Conservation (phyloP, 1,140 invertebrate species). For the Parapsyche elsis region DNA sequence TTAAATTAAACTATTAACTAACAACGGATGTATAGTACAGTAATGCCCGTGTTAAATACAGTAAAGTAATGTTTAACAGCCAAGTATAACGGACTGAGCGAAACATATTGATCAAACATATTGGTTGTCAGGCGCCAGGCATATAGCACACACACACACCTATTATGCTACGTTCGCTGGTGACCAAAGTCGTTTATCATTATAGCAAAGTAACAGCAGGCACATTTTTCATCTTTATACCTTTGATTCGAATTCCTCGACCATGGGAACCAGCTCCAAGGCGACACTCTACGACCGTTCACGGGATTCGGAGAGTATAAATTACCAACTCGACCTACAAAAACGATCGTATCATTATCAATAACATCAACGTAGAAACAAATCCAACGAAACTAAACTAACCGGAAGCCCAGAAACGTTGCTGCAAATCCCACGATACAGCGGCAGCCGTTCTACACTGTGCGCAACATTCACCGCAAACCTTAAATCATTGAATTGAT, state of each 20-base stretch:
- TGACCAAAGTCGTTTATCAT: too few relatives aligned
- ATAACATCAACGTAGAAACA: neutral
- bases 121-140: too few relatives aligned
- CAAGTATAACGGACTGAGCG: too few relatives aligned
- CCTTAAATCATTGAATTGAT: slow-evolving; percentile 19
- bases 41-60: too few relatives aligned
- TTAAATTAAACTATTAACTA: too few relatives aligned
- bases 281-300: slow-evolving; percentile 63
- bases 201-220: too few relatives aligned
- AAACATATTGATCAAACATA: too few relatives aligned
- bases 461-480: slow-evolving; percentile 77
- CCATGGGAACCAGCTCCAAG: slow-evolving; percentile 66
- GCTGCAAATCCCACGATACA: slow-evolving; percentile 65
- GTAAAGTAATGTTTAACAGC: too few relatives aligned
- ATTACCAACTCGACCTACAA: slow-evolving; percentile 74
- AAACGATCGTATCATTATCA: slow-evolving; percentile 60
- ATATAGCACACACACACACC: too few relatives aligned
- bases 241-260: slow-evolving; percentile 66
- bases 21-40: too few relatives aligned
- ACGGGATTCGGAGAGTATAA: slow-evolving; percentile 85
- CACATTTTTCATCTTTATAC: slow-evolving; percentile 56
- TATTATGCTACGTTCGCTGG: too few relatives aligned
- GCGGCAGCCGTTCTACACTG: slow-evolving; percentile 73
- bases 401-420: slow-evolving; percentile 67
- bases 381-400: slow-evolving; percentile 37